Evolutionary conservation across 2,888 invertebrate species (phyloP), one percentile per base, ranked within the genome.

Genomic region (Zaprionus lineosus): DNA sequence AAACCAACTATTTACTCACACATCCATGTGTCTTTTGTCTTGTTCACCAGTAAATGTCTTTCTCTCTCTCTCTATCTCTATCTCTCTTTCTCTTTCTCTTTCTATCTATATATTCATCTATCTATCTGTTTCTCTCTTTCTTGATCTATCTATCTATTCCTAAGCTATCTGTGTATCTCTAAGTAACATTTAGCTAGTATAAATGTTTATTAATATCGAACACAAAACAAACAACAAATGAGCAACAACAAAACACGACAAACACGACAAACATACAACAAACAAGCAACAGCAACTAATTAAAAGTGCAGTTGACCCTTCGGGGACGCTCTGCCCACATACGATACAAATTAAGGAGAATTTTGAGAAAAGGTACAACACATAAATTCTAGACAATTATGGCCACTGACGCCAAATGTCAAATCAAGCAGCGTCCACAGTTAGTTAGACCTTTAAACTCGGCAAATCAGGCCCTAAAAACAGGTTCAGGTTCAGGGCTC

Each of bases 1-100:
- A 64, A 58, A 72, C 51, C 55, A 84, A 68, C 65, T 74, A 87
- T 86, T 87, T 87, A 87, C 89, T 88, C 87, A 86, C 88, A 89
- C 77, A 79, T 83, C 88, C 88, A 88, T 88, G 85, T 86, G 88
- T 89, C 86, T 89, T 87, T 90, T 88, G 90, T 88, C 88, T 88
- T 90, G 88, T 76, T 88, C 88, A 89, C 88, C 85, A 84, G 85
- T 79, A 82, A 83, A 71, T 41, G 67, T 78, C 67, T 67, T 19
- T 55, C 16, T 62, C 26, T 56, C 26, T 36, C 18, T 57, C 9
- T 61, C n/a, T 63, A 11, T 41, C 14, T 24, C 14, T 51, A 19
- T 69, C 52, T 60, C 6, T 44, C 33, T 55, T 7, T 53, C 11
- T 41, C 26, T 43, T n/a, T 63, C 16, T 59, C 29, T 40, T 26